Conservation (phyloP, 2,888 invertebrate genomes). For the Cantharis flavilabris region DNA sequence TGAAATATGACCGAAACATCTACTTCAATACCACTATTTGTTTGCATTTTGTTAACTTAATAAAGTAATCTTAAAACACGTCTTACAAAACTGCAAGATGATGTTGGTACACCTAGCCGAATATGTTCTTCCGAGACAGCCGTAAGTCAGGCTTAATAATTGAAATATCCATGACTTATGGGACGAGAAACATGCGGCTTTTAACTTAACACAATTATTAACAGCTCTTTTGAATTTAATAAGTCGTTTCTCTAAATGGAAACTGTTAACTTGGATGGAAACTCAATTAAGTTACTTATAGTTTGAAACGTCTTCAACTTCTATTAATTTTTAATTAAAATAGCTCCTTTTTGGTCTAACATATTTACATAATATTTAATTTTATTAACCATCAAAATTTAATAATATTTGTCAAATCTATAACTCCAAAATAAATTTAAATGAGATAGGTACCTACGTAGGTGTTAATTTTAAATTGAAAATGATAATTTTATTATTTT, state of each 20-base stretch:
- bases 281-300: not conserved
- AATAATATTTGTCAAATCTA: not conserved
- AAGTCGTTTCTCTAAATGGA: not conserved
- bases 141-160: conserved; percentile 43
- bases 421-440: not conserved
- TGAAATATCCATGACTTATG: conserved; percentile 46
- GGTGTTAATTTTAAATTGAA: not conserved
- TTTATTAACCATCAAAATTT: not conserved
- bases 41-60: conserved; percentile 34
- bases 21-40: conserved; percentile 46
- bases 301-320: not conserved
- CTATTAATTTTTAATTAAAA: not conserved
- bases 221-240: conserved; percentile 19
- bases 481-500: not conserved
- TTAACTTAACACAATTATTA: conserved; percentile 27
- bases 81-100: conserved; percentile 19
- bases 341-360: not conserved
- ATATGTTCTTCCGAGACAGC: conserved; percentile 30
- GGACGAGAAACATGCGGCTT: conserved; percentile 36
- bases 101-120: conserved; percentile 28
- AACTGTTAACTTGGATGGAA: not conserved
- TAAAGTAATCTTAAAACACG: conserved; percentile 9
- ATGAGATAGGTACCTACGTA: not conserved
- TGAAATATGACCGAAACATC: conserved; percentile 52
- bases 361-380: not conserved